phyloP scores from a whole-genome alignment of 2,113 vertebrate genomes.

The Cynoglossus semilaevis region DNA sequence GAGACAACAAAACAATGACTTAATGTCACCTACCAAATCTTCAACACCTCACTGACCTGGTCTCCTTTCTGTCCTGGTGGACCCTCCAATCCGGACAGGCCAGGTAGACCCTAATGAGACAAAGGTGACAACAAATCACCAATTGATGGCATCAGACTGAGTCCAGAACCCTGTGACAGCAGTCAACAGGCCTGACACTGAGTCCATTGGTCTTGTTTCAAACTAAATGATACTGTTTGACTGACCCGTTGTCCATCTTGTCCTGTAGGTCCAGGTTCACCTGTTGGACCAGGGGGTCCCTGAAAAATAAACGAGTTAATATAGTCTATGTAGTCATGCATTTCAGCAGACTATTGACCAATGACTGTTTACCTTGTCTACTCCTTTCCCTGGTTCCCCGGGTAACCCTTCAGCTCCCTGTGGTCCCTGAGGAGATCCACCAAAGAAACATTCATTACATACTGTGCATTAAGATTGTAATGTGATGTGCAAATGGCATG shows the following conservation, averaged over 20 bases:
- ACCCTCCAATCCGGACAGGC: constrained; percentile 72
- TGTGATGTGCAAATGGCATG: not conserved
- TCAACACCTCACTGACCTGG: constrained; percentile 70
- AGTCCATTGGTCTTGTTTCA: not conserved
- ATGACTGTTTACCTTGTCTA: constrained; percentile 76
- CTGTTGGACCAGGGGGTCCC: constrained; percentile 66
- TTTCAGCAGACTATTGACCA: too few relatives aligned
- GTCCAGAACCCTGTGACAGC: too few relatives aligned
- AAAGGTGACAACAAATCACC: constrained; percentile 1
- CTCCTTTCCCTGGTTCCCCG: constrained; percentile 76
- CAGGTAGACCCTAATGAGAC: constrained; percentile 74
- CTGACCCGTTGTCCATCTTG: constrained; percentile 72
- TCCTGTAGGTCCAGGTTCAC: constrained; percentile 66
- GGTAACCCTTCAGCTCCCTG: constrained; percentile 68
- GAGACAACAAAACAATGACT: too few relatives aligned
- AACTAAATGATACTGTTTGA: not conserved
- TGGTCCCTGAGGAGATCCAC: constrained; percentile 68
- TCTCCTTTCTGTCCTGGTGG: constrained; percentile 78
- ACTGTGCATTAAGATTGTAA: not conserved
- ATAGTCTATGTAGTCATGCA: too few relatives aligned
- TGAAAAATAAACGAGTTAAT: constrained; percentile 24
- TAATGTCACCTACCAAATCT: too few relatives aligned
- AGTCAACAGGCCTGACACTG: too few relatives aligned
- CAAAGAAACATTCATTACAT: not conserved
- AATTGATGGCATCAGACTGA: not conserved